These are phyloP conservation scores for Lasioglossum albipes DNA, from an alignment of 1,140 invertebrate genomes.

Conservation along the genomic window DNA sequence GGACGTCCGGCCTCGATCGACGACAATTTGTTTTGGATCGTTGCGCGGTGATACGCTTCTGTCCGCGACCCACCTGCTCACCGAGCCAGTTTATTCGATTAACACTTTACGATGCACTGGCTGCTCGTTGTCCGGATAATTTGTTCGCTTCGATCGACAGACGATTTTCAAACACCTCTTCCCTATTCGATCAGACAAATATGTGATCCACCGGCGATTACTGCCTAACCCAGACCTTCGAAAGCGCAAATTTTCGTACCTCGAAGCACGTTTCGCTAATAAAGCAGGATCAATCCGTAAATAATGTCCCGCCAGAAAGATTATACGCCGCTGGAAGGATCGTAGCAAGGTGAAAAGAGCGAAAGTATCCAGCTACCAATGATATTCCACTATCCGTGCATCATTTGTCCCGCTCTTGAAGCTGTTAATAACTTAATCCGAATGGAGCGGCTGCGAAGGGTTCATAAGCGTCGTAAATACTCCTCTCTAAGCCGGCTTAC, in stretches of 20 bases:
- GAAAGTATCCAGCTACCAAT: neutral
- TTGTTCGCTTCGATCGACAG: no score
- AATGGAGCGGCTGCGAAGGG: neutral
- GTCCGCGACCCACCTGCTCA: no score
- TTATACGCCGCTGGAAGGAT: neutral
- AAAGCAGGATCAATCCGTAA: neutral
- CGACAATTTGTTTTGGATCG: constrained; percentile 56
- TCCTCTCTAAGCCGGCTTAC: constrained; percentile 12
- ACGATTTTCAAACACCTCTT: no score
- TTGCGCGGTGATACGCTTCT: constrained; percentile 22
- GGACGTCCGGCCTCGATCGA: constrained; percentile 34
- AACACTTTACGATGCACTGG: no score
- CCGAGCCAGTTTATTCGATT: no score
- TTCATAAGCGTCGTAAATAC: neutral
- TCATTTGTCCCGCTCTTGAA: neutral
- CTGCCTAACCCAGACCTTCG: no score
- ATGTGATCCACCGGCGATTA: no score
- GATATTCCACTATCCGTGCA: neutral
- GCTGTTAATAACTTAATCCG: constrained; percentile 23
- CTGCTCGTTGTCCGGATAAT: no score
- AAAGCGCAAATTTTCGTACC: no score
- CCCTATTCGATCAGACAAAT: no score
- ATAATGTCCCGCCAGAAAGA: neutral
- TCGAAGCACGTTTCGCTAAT: no score
- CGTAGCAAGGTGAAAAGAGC: no score